phyloP scores from a whole-genome alignment of 1,140 invertebrate species.

The Temnothorax curvispinosus region DNA sequence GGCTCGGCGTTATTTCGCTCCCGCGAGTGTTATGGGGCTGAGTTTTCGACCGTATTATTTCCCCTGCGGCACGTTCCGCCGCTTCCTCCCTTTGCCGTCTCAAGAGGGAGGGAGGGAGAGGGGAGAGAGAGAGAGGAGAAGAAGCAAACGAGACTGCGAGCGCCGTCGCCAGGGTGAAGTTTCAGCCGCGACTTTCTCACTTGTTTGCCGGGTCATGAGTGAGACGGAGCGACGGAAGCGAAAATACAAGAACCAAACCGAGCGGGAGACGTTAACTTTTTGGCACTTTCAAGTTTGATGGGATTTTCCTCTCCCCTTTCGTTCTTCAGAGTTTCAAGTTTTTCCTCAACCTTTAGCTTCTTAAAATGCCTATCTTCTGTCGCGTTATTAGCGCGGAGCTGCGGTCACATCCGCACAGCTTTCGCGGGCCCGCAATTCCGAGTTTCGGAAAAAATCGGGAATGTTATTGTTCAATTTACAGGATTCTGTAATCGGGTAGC shows the following conservation, averaged over 20 bases:
- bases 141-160: conserved; percentile 43
- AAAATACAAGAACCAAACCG: conserved; percentile 67
- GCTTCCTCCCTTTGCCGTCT: conserved; percentile 19
- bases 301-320: conserved; percentile 66
- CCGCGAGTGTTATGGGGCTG: conserved; percentile 46
- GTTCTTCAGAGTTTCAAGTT: conserved; percentile 22
- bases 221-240: conserved; percentile 38
- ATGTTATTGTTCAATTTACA: neutral
- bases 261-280: conserved; percentile 73
- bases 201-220: conserved; percentile 58
- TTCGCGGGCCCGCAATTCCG: neutral
- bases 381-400: conserved; percentile 35
- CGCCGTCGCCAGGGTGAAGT: conserved; percentile 53
- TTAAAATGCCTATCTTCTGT: conserved; percentile 57
- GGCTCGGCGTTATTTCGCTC: conserved; percentile 73
- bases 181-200: conserved; percentile 70
- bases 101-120: conserved; percentile 1
- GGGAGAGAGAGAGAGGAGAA: conserved; percentile 22
- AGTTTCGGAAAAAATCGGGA: neutral
- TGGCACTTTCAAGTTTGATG: conserved; percentile 77
- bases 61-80: conserved; percentile 73
- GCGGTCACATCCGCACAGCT: neutral
- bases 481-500: conserved; percentile 6
- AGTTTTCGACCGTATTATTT: conserved; percentile 77
- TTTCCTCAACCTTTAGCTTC: conserved; percentile 40